Percentiles rank a stretch among this genome's conserved stretches.
These are phyloP conservation scores for Amniataba percoides DNA, from an alignment of 2,797 vertebrate genomes.

Conservation along the genomic window DNA sequence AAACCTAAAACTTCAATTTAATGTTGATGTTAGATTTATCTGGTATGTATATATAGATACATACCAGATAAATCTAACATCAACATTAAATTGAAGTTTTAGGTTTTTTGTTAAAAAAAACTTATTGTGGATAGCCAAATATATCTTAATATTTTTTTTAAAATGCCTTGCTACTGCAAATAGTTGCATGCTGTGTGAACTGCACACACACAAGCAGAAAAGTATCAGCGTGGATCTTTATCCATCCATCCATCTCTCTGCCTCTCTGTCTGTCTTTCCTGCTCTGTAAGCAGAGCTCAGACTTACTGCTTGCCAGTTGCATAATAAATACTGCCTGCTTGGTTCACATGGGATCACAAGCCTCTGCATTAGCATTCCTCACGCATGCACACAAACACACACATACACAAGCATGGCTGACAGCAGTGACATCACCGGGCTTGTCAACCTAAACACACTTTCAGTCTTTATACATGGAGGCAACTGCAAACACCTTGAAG, in stretches of 20 bases:
- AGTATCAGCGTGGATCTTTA: constrained; percentile 30
- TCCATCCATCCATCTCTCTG: constrained; percentile 45
- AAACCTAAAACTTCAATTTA: too few species aligned
- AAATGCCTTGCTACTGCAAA: constrained; percentile 22
- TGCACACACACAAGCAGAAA: constrained; percentile 9
- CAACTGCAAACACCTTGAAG: constrained; percentile 40
- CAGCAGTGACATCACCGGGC: constrained; percentile 66
- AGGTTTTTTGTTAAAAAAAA: background rate
- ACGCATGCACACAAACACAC: constrained; percentile 51
- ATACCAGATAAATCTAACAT: too few species aligned
- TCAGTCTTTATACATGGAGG: constrained; percentile 33
- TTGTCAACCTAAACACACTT: constrained; percentile 72
- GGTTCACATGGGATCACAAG: constrained; percentile 80
- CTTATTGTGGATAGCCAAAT: background rate
- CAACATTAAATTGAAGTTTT: too few species aligned
- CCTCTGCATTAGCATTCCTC: constrained; percentile 78
- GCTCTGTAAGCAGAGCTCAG: constrained; percentile 72
- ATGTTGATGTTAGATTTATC: too few species aligned
- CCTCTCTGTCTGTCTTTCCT: constrained; percentile 47
- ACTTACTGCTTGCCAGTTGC: constrained; percentile 80
- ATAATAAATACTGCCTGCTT: constrained; percentile 80
- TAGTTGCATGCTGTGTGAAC: constrained; percentile 8
- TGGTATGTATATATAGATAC: too few species aligned
- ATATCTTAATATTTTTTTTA: background rate
- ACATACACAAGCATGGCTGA: constrained; percentile 55